Base-by-base conservation (phyloP, 2,888 invertebrate species). In the Sphaerophoria rueppellii region DNA sequence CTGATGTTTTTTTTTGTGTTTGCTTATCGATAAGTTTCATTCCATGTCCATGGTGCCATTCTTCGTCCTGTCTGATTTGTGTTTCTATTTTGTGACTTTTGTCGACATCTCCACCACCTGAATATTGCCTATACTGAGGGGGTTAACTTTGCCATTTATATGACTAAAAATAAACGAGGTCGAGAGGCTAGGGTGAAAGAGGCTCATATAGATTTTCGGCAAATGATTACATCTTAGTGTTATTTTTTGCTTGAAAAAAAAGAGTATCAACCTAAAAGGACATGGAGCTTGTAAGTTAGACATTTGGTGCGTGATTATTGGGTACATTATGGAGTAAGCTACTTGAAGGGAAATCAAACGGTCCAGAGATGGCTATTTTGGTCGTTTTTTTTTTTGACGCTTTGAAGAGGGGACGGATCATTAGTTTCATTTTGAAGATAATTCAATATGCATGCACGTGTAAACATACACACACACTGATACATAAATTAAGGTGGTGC, bases 21-120 rank as follows among this genome's bases (percentile, higher is more conserved):
- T 9, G 6, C 11, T 12, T 5, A 52, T 11, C 4, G 6, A 55
- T n/a, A 9, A 0, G 4, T 16, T 37, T 40, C 6, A 12, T 37
- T 16, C 12, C 12, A 24, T 43, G 9, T 9, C 40, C 37, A 40
- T 40, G 6, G 40, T 58, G 37, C 2, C 40, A 3, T 60, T 24
- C 24, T 2, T 37, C 0, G 14, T 6, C 16, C 9, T 60, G 67
- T 67, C 67, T 40, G 82, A 83, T 75, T 75, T 71, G 74, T 82
- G 52, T 65, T 78, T 78, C 57, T 73, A 70, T 74, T 48, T 70
- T 70, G 73, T 69, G 58, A 52, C 37, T 71, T 40, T 58, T 73
- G 77, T 70, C 57, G 70, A 78, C 65, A 71, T 70, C 69, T 63
- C 40, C 40, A 40, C 34, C 43, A 43, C 6, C 9, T 50, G 60